Base-by-base conservation (phyloP, 2,113 vertebrate genomes). In the Solea solea region DNA sequence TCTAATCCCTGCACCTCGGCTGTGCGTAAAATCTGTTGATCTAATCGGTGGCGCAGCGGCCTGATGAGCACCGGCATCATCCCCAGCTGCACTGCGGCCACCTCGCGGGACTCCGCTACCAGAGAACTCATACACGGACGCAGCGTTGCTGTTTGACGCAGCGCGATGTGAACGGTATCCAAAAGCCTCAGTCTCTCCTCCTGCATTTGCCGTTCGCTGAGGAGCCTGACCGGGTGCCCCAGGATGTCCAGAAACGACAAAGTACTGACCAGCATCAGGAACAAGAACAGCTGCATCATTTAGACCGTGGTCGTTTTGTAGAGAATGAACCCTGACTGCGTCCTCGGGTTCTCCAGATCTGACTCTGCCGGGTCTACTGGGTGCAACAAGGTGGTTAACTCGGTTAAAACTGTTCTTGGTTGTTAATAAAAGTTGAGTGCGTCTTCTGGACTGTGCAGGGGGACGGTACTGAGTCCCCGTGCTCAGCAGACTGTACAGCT, bases 401-500 rank as follows among this genome's bases (percentile, higher is more conserved):
- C 34, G 59, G 42, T 74, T 71, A 0, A 72, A 44, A 21, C 8
- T 11, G 68, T 75, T 79, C 28, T 55, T 77, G 3, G 79, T 61
- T 7, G 81, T 88, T 49, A 92, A 14, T 4, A 89, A 70, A 1
- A 91, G 45, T 46, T 92, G 88, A 0, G 86, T 57, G 9, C 81
- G 69, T 59, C 74, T 77, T 45, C 85, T 85, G 4, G 7, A 45
- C 54, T 89, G 80, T 3, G 66, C 72, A 0, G 88, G 88, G 21
- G 81, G 48, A 15, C 81, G 90, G 50, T 93, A 94, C 7, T 88
- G 88, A 15, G 90, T 80, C 12, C 90, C 93, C 4, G 92, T 91
- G 86, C 91, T 94, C 68, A 92, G 77, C n/a, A 95, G 78, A 64
- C 90, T 93, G 78, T 79, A 91, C 45, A 87, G 69, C 44, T 84